Evolutionary conservation across 2,888 invertebrate genomes (phyloP).

Genomic region (Plagiodera versicolora): DNA sequence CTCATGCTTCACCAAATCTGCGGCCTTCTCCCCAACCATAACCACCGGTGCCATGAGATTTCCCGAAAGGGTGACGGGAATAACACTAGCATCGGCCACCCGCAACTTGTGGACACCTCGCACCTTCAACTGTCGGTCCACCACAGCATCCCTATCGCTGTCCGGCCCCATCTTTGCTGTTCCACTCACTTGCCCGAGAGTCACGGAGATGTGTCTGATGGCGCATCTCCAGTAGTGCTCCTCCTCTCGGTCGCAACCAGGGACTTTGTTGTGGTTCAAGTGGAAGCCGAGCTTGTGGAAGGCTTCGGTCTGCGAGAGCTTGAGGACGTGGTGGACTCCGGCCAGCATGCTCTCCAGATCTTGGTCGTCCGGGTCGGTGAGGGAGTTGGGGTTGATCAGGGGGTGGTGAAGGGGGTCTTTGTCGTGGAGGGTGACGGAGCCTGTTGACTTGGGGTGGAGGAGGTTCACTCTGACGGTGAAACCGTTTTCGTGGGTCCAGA

Average conservation of each 20-base stretch:
- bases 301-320: conserved; percentile 61
- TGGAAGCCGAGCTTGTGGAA: conserved; percentile 60
- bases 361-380: conserved; percentile 59
- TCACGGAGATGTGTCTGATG: conserved; percentile 36
- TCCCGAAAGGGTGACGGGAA: conserved; percentile 65
- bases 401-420: conserved; percentile 76
- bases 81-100: conserved; percentile 70
- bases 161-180: conserved; percentile 73
- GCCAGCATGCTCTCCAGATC: conserved; percentile 65
- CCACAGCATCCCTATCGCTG: conserved; percentile 64
- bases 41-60: conserved; percentile 71
- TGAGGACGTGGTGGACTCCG: conserved; percentile 62
- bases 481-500: conserved; percentile 57
- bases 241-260: conserved; percentile 60
- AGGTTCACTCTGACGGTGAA: conserved; percentile 68
- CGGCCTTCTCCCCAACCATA: conserved; percentile 73
- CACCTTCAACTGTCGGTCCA: conserved; percentile 64
- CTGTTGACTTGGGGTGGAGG: conserved; percentile 75
- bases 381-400: conserved; percentile 77
- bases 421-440: conserved; percentile 68
- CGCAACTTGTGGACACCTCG: conserved; percentile 62
- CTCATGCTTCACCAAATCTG: conserved; percentile 63
- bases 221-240: conserved; percentile 74
- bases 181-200: conserved; percentile 51
- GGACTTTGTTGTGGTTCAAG: conserved; percentile 51